These are phyloP conservation scores for Laupala kohalensis DNA, from an alignment of 1,140 invertebrate genomes.

Conservation along the genomic window DNA sequence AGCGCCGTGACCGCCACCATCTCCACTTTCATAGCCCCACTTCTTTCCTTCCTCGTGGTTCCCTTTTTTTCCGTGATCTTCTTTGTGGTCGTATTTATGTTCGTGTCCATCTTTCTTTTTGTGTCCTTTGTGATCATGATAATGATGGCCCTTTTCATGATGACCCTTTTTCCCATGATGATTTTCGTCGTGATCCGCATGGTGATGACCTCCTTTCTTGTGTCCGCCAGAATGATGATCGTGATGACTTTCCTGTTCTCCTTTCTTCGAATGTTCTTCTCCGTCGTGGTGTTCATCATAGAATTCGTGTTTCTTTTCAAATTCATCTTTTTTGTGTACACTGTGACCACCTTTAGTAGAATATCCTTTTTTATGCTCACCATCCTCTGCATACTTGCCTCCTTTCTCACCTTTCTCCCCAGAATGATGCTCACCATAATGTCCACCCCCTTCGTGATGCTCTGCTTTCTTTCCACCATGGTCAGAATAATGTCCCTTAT, in stretches of 20 bases:
- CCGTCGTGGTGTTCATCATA: conserved; percentile 18
- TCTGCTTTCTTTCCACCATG: conserved; percentile 15
- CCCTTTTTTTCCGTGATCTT: conserved; percentile 32
- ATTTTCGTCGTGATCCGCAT: conserved; percentile 25
- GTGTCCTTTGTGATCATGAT: conserved; percentile 40
- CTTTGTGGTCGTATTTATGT: conserved; percentile 25
- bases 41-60: conserved; percentile 38
- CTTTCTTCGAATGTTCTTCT: conserved; percentile 16
- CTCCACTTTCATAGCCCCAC: conserved; percentile 16
- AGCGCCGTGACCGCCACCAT: conserved; percentile 8
- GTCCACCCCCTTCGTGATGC: conserved; percentile 14
- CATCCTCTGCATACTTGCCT: conserved; percentile 12
- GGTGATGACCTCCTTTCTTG: conserved; percentile 31
- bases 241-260: conserved; percentile 8
- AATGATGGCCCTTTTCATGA: conserved; percentile 39
- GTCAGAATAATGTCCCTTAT: conserved; percentile 13
- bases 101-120: conserved; percentile 37
- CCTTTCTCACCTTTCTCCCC: conserved; percentile 16
- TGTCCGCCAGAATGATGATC: conserved; percentile 18
- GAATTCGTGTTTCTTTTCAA: conserved; percentile 26
- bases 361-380: conserved; percentile 16
- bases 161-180: conserved; percentile 41
- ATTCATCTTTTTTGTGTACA: conserved; percentile 58
- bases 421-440: conserved; percentile 15
- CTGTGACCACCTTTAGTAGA: conserved; percentile 42